Base-by-base conservation (phyloP, 2,888 invertebrate genomes). In the Agonopterix alstromeriana region DNA sequence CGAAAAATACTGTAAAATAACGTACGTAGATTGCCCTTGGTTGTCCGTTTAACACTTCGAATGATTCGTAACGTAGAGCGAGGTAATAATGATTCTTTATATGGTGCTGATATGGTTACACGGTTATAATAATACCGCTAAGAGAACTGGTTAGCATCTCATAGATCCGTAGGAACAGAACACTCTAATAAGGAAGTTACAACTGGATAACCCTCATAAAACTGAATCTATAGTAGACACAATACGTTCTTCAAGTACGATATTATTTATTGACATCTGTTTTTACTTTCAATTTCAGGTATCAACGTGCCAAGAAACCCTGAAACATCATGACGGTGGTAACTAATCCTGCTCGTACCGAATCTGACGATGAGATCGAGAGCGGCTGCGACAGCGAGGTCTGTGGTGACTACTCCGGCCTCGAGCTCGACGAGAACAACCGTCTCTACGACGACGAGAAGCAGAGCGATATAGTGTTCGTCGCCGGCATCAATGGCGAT, bases 401-500 rank as follows among this genome's bases (percentile, higher is more conserved):
- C 47, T 57, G 58, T 46, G 54, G 65, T 27, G 62, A 57, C 12
- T 52, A 48, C 10, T 66, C 63, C 10, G 46, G 50, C 10, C 60
- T 71, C 48, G 64, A 56, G 49, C 55, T 65, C 44, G 80, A 77
- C 47, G 80, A 79, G 48, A 71, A 75, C 52, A 63, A 65, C 10
- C 69, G 81, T 2, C 77, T 90, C 36, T 90, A 89, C 60, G 89
- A 90, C 58, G 80, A 85, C 55, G 91, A 91, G 71, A 82, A 77
- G 49, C 89, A 89, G 54, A 90, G 91, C 57, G 93, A 92, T 71
- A 90, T 92, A 53, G 86, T 88, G 40, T 91, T 92, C 67, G 86
- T 93, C 63, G 93, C 91, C 36, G 93, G 93, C 11, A 82, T 90
- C 57, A 90, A 90, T 48, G 90, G 90, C 14, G 92, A 92, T 61